Conservation (phyloP, 2,797 vertebrate genomes). For the Enteromius mattozi region DNA sequence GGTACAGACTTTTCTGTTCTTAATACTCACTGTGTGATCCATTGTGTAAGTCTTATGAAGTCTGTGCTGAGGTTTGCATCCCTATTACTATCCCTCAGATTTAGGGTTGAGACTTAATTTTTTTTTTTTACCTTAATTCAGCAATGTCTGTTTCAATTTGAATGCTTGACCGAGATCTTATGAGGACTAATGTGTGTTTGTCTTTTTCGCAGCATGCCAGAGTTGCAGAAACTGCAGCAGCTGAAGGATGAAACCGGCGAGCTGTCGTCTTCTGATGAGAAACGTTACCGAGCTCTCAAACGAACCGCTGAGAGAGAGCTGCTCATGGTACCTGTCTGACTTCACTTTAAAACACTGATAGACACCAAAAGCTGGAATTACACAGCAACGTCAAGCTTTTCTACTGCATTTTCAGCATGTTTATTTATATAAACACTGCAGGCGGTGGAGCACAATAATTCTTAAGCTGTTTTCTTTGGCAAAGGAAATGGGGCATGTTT, state of each 20-base stretch:
- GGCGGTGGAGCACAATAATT: background rate
- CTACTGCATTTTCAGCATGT: too few relatives aligned
- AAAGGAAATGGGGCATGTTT: background rate
- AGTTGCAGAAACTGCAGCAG: slow-evolving; percentile 98
- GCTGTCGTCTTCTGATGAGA: slow-evolving; percentile 95
- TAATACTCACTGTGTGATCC: background rate
- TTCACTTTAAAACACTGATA: slow-evolving; percentile 7
- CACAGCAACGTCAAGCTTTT: background rate
- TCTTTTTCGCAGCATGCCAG: slow-evolving; percentile 87
- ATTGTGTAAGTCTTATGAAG: too few relatives aligned
- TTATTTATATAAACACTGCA: background rate
- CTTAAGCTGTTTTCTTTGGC: background rate
- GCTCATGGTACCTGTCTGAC: slow-evolving; percentile 85
- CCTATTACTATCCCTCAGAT: background rate
- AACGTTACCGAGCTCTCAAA: slow-evolving; percentile 94
- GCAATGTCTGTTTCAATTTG: background rate
- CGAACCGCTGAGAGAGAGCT: slow-evolving; percentile 95
- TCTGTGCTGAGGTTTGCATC: background rate
- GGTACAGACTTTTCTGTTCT: slow-evolving; percentile 73
- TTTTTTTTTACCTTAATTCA: background rate
- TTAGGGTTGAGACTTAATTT: background rate
- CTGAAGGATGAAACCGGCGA: slow-evolving; percentile 98
- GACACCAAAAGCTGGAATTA: background rate
- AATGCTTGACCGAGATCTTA: background rate
- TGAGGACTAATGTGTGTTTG: slow-evolving; percentile 11